Evolutionary conservation across 2,797 vertebrate species (phyloP), one percentile per base, ranked within the genome.

Genomic region (Spinibarbus caldwelli): DNA sequence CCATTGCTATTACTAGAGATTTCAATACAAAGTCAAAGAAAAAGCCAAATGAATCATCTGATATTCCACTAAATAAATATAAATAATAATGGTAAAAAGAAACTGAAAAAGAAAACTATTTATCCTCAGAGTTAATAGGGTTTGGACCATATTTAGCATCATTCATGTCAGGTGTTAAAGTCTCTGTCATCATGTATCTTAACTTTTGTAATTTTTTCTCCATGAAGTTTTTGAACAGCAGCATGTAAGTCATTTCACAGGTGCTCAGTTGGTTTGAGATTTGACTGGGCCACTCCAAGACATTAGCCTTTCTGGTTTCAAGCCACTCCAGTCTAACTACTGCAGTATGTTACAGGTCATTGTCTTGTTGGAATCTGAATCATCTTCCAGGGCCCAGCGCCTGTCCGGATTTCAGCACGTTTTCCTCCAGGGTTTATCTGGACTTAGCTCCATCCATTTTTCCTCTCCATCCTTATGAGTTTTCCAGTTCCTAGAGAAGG

Each of bases 341-440:
- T 31, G 64, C 64, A 23, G 64, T 19, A 41, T 52, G 62, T 68
- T 68, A 54, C 64, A 59, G 26, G 73, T 83, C 41, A 62, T 6
- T 59, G 29, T 62, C 38, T 23, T 64, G 29, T 38, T 70, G 23
- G 66, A 81, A 81, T 57, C 31, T 7, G 47, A 71, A 57, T 81
- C 49, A 81, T 81, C n/a, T 54, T 71, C 23, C 49, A 71, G 64
- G 10, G 38, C 66, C 15, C 49, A 38, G 31, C 1, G 10, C 31
- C 26, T 15, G 0, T 70, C 79, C 0, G 47, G 45, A 41, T 70
- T 67, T 54, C 31, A 81, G 66, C 47, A 71, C 1, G 2, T 23
- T 71, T 81, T 71, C 67, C 79, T 81, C 34, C 23, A 54, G 47
- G 66, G 66, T 54, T 81, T 70, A 38, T 71, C 66, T 81, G 23